phyloP scores from a whole-genome alignment of 2,113 vertebrate species.

The Malurus cyaneus region DNA sequence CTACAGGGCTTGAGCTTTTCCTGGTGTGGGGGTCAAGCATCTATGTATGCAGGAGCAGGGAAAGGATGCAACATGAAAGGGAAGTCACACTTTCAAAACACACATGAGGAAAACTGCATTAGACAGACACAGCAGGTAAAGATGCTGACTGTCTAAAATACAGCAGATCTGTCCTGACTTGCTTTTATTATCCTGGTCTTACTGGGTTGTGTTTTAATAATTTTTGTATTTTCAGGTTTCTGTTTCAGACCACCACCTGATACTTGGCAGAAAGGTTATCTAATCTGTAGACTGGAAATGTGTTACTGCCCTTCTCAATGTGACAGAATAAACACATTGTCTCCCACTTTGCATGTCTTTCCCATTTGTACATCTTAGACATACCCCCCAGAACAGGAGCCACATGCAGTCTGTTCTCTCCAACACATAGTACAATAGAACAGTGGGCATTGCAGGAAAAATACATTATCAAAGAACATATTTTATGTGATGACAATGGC shows the following conservation, averaged over 20 bases:
- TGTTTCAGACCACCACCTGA: neutral
- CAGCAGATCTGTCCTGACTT: neutral
- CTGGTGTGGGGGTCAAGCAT: neutral
- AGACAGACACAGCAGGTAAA: neutral
- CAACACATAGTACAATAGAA: neutral
- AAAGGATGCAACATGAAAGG: neutral
- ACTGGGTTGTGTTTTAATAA: neutral
- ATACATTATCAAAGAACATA: neutral
- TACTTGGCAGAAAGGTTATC: neutral
- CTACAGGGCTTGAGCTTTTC: neutral
- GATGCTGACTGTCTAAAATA: neutral
- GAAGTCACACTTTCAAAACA: neutral
- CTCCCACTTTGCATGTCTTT: neutral
- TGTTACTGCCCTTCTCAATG: neutral
- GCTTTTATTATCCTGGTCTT: neutral
- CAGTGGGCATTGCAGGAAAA: neutral
- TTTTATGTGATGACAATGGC: slow-evolving; percentile 12
- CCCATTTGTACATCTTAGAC: neutral
- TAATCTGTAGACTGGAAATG: neutral
- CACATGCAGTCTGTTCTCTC: neutral
- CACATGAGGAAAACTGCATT: neutral
- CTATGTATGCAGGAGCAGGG: neutral
- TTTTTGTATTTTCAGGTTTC: neutral
- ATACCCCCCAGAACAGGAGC: neutral
- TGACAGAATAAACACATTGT: neutral